phyloP scores from a whole-genome alignment of 2,113 vertebrate species.

The Sterna hirundo region DNA sequence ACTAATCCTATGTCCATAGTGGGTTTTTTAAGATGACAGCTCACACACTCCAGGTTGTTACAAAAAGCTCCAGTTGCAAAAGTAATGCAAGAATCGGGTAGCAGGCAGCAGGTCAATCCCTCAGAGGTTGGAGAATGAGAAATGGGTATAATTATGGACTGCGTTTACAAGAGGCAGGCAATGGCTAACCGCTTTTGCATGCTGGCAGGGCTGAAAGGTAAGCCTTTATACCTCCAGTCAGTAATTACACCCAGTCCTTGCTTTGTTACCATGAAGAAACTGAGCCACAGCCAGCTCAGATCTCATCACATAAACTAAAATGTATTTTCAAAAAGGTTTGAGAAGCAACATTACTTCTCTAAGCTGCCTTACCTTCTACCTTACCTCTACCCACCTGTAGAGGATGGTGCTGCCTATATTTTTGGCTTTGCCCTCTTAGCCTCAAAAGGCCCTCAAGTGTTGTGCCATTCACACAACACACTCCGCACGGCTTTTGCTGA shows the following conservation, averaged over 20 bases:
- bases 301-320: not conserved
- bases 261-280: not conserved
- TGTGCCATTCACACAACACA: not conserved
- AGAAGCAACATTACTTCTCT: not conserved
- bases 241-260: not conserved
- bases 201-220: not conserved
- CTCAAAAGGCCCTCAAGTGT: not conserved
- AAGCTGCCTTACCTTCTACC: not conserved
- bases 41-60: not conserved
- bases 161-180: not conserved
- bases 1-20: not conserved
- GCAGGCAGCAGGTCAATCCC: not conserved
- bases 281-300: not conserved
- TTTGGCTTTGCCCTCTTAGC: not conserved
- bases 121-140: not conserved
- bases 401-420: not conserved
- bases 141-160: not conserved
- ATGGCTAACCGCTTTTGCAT: not conserved
- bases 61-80: not conserved
- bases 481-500: not conserved
- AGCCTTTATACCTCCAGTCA: not conserved
- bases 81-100: not conserved
- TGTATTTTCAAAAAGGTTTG: not conserved
- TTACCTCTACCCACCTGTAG: not conserved
- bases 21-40: not conserved